phyloP scores from a whole-genome alignment of 2,888 invertebrate genomes.

The Ophioninae sp. region DNA sequence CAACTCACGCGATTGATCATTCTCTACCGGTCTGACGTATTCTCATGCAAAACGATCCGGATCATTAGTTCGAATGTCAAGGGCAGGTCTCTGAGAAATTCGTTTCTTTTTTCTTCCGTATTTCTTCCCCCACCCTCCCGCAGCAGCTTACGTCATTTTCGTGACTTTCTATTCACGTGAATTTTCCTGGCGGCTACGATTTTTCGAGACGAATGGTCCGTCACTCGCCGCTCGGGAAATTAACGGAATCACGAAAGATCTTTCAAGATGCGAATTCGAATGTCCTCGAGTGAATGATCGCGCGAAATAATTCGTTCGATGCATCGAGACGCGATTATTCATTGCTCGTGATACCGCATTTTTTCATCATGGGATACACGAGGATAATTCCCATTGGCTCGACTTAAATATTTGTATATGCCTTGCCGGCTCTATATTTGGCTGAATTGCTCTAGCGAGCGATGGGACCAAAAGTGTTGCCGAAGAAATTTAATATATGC shows the following conservation, averaged over 20 bases:
- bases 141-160: background rate
- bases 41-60: constrained; percentile 67
- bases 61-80: constrained; percentile 73
- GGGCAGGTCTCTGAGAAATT: constrained; percentile 61
- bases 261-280: too few species aligned
- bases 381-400: constrained; percentile 11
- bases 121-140: background rate
- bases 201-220: background rate
- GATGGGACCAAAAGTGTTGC: background rate
- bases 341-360: background rate
- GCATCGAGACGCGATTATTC: background rate
- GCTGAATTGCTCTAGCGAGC: too few species aligned
- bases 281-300: constrained; percentile 7
- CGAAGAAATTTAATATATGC: constrained; percentile 28
- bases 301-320: background rate
- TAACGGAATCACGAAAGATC: background rate
- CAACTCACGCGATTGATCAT: constrained; percentile 59
- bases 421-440: too few species aligned
- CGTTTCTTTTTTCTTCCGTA: background rate
- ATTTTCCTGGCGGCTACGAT: background rate
- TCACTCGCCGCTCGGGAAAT: background rate
- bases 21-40: constrained; percentile 58
- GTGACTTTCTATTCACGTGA: background rate
- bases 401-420: too few species aligned
- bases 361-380: background rate